Percentiles rank a stretch among this genome's conserved stretches.
Conservation (phyloP, 2,797 vertebrate species). For the Peromyscus attwateri region DNA sequence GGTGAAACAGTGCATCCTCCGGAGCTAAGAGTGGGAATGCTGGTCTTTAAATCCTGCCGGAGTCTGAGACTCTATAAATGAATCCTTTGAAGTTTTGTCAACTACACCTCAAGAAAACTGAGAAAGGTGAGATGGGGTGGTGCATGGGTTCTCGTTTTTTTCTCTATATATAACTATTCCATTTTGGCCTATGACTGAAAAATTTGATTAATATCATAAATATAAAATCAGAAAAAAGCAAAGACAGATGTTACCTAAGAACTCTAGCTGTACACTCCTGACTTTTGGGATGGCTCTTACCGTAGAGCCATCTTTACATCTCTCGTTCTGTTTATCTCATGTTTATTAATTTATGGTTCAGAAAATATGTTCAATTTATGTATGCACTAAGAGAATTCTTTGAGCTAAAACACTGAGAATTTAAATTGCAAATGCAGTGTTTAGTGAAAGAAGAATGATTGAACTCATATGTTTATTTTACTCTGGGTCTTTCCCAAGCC, state of each 20-base stretch:
- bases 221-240: slow-evolving; percentile 27
- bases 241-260: not conserved
- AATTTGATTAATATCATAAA: not conserved
- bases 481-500: not conserved
- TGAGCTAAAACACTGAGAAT: slow-evolving; percentile 62
- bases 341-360: slow-evolving; percentile 46
- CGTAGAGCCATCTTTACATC: slow-evolving; percentile 40
- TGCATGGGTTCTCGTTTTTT: not conserved
- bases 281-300: not conserved
- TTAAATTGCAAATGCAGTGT: slow-evolving; percentile 63
- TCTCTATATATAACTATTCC: not conserved
- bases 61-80: not conserved
- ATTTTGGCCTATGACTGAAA: slow-evolving; percentile 16
- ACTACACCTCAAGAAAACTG: not conserved
- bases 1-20: not conserved
- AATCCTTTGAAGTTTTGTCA: not conserved
- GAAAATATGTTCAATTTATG: slow-evolving; percentile 58
- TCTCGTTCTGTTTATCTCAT: slow-evolving; percentile 39
- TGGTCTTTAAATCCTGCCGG: not conserved
- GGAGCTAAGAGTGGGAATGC: not conserved
- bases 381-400: slow-evolving; percentile 51
- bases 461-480: slow-evolving; percentile 42
- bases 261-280: not conserved
- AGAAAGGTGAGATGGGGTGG: not conserved
- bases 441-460: slow-evolving; percentile 34